Conservation (phyloP, 2,797 vertebrate species). For the Mormyrus hasselquistii region DNA sequence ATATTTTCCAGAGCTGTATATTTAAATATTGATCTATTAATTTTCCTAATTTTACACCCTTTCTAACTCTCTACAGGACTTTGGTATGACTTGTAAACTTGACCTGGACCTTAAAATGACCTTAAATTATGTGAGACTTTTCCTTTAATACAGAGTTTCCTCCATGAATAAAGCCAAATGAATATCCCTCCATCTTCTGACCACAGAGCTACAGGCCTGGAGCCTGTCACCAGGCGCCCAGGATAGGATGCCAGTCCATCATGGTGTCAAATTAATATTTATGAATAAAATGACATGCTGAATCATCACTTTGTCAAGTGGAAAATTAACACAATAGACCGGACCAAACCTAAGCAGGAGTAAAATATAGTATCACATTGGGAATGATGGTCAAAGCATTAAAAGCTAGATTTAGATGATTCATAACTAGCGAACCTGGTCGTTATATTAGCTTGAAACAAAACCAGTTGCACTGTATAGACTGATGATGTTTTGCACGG, state of each 20-base stretch:
- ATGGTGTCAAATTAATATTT: not conserved
- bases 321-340: not conserved
- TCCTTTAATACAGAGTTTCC: not conserved
- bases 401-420: too few species aligned
- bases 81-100: not conserved
- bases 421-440: too few species aligned
- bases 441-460: too few species aligned
- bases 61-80: not conserved
- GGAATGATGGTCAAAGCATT: too few species aligned
- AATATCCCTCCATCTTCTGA: not conserved
- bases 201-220: not conserved
- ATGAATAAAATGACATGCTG: not conserved
- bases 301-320: not conserved
- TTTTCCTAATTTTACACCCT: not conserved
- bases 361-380: too few species aligned
- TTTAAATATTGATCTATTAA: not conserved
- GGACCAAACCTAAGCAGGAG: not conserved
- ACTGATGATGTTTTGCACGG: too few species aligned
- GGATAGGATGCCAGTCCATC: not conserved
- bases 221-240: not conserved
- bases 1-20: not conserved
- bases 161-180: not conserved
- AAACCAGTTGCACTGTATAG: too few species aligned
- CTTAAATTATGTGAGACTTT: not conserved
- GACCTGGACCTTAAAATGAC: not conserved